A percentile compares a stretch with the other conserved stretches of the same genome.
phyloP scores from a whole-genome alignment of 2,797 vertebrate species.

The Sebastes nivosus region DNA sequence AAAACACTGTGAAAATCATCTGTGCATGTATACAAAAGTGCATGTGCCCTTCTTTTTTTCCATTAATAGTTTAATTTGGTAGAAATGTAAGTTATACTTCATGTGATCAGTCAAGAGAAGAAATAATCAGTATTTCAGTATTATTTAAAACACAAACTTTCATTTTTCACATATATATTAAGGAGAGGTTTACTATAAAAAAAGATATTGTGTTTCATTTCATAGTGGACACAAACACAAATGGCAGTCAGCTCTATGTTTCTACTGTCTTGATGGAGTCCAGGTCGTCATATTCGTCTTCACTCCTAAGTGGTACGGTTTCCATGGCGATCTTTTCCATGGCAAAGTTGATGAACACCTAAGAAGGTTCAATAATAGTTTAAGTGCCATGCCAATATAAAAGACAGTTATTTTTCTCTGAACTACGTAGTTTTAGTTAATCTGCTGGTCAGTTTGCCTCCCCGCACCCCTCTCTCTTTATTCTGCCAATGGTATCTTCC shows the following conservation, averaged over 20 bases:
- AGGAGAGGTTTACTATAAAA: neutral
- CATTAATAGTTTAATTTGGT: neutral
- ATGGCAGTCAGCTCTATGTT: conserved; percentile 38
- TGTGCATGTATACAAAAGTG: conserved; percentile 2
- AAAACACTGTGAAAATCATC: neutral
- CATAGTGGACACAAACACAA: neutral
- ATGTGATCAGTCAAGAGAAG: conserved; percentile 3
- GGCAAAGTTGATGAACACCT: conserved; percentile 99
- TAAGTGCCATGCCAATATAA: conserved; percentile 10
- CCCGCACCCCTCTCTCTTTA: neutral
- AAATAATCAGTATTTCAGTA: conserved; percentile 2
- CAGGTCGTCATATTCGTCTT: conserved; percentile 49
- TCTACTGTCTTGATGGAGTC: conserved; percentile 45
- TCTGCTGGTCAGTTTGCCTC: neutral
- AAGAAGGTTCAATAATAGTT: conserved; percentile 45
- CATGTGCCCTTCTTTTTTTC: neutral
- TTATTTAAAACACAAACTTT: neutral
- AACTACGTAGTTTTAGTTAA: neutral
- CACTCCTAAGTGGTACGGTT: conserved; percentile 28
- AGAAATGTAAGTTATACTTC: conserved; percentile 2
- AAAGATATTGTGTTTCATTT: conserved; percentile 11
- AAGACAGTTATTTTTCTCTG: neutral
- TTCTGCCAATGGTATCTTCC: conserved; percentile 49
- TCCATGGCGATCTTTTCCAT: conserved; percentile 82
- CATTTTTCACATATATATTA: neutral